Base-by-base conservation (phyloP, 2,888 invertebrate species). In the Dermolepida albohirtum region DNA sequence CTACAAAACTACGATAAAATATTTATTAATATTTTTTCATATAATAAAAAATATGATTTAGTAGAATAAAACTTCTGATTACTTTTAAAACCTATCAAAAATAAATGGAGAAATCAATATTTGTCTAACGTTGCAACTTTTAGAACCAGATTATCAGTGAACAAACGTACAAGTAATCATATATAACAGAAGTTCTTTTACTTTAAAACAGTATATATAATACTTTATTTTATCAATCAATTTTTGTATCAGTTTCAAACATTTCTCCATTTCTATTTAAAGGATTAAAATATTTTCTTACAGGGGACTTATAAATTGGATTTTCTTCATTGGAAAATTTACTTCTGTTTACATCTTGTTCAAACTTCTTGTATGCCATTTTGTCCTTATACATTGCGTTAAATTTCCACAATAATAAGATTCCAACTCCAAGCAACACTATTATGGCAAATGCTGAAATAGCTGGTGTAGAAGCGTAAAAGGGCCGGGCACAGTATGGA, bases 271-370 rank as follows among this genome's bases (percentile, higher is more conserved):
- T 16, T 41, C 52, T 14, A n/a, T 70, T 62, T 71, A 75, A 71
- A 0, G 79, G 79, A 73, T 78, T 79, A 16, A 65, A 63, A 44
- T 76, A 78, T 4, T 64, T 66, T 6, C 72, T 71, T 29, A 78
- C 74, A 0, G 79, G 79, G 12, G 76, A 76, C 64, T 71, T 76
- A 73, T 90, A 91, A 68, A 91, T 75, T 0, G 91, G 91, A 78
- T 89, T 90, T 55, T 73, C 49, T 51, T 74, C 75, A 5, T 62
- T n/a, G n/a, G 16, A 64, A 40, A 52, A 63, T 12, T 47, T 70
- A 11, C 34, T 55, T 12, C 40, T 14, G 0, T 29, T 6, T 5
- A 64, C 10, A 34, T 70, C 55, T 52, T 66, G 54, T 29, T 70
- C 22, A 62, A 73, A 74, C 39, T 62, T 43, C 2, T 69, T 52